Conservation (phyloP, 2,888 invertebrate species). For the Tinea trinotella region DNA sequence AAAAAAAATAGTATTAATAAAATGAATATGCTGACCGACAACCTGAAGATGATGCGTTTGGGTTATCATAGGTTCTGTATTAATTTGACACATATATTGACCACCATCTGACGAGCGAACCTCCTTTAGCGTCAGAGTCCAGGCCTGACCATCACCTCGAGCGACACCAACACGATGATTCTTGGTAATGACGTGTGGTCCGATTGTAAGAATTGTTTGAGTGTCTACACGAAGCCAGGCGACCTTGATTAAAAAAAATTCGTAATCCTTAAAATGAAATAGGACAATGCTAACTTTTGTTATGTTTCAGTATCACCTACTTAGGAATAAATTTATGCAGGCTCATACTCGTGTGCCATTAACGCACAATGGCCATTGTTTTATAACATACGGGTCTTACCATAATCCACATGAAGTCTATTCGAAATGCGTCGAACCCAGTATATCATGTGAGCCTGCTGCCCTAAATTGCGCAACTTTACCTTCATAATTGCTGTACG, state of each 20-base stretch:
- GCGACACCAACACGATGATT: constrained; percentile 87
- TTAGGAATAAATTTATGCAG: constrained; percentile 3
- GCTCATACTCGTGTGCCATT: constrained; percentile 7
- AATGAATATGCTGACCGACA: constrained; percentile 34
- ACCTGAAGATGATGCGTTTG: constrained; percentile 50
- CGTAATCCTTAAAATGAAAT: too few relatives aligned
- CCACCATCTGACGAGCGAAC: constrained; percentile 84
- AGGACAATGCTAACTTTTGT: neutral
- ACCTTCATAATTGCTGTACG: constrained; percentile 43
- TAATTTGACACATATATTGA: constrained; percentile 82
- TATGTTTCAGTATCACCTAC: neutral
- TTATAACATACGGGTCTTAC: constrained; percentile 13
- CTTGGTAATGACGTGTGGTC: constrained; percentile 89
- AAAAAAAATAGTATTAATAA: neutral
- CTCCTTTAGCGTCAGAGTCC: constrained; percentile 84
- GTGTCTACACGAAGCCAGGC: constrained; percentile 91
- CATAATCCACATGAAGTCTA: constrained; percentile 17
- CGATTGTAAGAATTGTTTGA: constrained; percentile 90
- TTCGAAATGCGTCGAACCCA: constrained; percentile 5
- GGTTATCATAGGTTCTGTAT: constrained; percentile 78
- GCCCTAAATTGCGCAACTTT: constrained; percentile 40
- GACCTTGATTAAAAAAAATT: constrained; percentile 67
- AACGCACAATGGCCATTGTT: constrained; percentile 16
- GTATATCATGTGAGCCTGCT: constrained; percentile 35
- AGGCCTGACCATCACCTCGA: constrained; percentile 78